Evolutionary conservation across 1,140 invertebrate species (phyloP).

Genomic region (Chionoecetes opilio): DNA sequence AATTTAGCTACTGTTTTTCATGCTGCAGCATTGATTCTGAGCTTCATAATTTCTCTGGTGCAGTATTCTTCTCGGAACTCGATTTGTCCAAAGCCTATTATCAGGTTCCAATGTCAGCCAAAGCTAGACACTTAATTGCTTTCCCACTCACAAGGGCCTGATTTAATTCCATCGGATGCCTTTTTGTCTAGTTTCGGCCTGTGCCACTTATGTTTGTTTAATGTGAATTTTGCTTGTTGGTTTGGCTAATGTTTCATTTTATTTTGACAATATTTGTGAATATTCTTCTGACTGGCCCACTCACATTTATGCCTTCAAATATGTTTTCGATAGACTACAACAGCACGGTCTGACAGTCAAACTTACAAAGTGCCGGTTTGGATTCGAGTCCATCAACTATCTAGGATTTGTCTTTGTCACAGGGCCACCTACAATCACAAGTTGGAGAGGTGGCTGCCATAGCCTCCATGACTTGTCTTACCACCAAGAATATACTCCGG

Average conservation of each 20-base stretch:
- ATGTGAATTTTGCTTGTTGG: background rate
- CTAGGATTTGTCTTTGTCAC: background rate
- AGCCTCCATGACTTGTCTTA: no score
- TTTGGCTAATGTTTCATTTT: background rate
- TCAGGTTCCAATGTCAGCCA: constrained; percentile 3
- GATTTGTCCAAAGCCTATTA: no score
- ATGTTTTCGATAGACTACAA: background rate
- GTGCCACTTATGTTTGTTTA: background rate
- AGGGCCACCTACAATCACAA: no score
- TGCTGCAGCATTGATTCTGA: background rate
- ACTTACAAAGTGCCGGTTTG: no score
- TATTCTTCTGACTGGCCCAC: no score
- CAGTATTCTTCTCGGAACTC: background rate
- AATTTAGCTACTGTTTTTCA: constrained; percentile 11
- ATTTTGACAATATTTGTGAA: background rate
- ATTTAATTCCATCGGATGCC: no score
- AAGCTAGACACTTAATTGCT: no score
- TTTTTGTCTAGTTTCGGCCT: background rate
- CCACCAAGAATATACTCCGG: no score
- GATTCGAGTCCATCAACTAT: no score
- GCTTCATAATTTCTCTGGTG: background rate
- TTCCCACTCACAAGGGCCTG: no score
- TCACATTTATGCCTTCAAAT: background rate
- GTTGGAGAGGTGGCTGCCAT: no score
- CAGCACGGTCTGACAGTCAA: no score